A percentile compares a stretch with the other conserved stretches of the same genome.
Conservation (phyloP, 2,888 invertebrate genomes). For the Melikaiella ostensackeni region DNA sequence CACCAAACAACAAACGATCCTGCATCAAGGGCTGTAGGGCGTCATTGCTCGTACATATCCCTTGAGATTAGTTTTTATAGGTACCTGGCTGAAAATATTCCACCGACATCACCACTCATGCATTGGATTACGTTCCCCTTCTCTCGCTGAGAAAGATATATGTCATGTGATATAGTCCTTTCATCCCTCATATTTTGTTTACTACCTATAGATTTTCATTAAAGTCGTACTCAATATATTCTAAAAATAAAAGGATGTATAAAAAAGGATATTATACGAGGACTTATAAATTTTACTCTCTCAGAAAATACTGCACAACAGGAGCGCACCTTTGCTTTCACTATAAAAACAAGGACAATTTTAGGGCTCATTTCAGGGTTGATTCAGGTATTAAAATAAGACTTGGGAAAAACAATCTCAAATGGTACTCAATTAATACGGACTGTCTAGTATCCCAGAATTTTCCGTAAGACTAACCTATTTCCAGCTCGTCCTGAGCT, state of each 20-base stretch:
- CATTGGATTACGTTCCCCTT: slow-evolving; percentile 15
- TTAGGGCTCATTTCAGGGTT: too few species aligned
- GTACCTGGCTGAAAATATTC: slow-evolving; percentile 8
- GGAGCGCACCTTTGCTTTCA: too few species aligned
- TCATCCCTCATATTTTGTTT: slow-evolving; percentile 25
- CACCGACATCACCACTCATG: neutral
- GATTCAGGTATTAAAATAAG: too few species aligned
- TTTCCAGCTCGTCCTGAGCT: too few species aligned
- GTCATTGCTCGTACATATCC: neutral
- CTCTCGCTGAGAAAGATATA: neutral
- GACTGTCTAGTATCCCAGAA: too few species aligned
- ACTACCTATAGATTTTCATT: neutral
- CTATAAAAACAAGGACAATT: too few species aligned
- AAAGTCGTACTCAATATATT: neutral
- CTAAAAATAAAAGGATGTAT: slow-evolving; percentile 11
- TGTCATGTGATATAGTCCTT: slow-evolving; percentile 5
- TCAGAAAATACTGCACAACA: too few species aligned
- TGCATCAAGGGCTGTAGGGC: too few species aligned
- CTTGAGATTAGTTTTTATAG: slow-evolving; percentile 10
- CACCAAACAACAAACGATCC: neutral
- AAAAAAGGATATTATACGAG: neutral
- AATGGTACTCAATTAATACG: too few species aligned
- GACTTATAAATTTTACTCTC: too few species aligned
- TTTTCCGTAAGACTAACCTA: too few species aligned
- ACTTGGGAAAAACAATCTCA: too few species aligned